A percentile compares a stretch with the other conserved stretches of the same genome.
phyloP scores from a whole-genome alignment of 2,888 invertebrate species.

The Ametastegia equiseti region DNA sequence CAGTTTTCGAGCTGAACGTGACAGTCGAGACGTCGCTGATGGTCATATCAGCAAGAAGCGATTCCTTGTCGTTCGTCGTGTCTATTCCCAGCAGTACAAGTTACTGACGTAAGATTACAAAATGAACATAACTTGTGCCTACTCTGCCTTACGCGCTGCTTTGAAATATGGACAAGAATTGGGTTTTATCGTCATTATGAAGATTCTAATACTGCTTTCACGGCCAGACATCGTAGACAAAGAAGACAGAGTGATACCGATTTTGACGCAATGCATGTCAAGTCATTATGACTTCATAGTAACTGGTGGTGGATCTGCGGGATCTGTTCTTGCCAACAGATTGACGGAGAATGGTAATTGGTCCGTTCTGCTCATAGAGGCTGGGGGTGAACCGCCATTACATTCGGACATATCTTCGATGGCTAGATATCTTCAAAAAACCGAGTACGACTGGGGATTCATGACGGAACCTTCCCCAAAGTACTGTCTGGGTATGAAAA shows the following conservation, averaged over 20 bases:
- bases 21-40: background rate
- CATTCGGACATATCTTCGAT: slow-evolving; percentile 86
- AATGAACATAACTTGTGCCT: slow-evolving; percentile 68
- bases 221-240: slow-evolving; percentile 86
- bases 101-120: background rate
- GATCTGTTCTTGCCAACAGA: slow-evolving; percentile 87
- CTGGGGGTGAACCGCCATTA: slow-evolving; percentile 86
- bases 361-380: slow-evolving; percentile 88
- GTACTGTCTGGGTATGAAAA: slow-evolving; percentile 80
- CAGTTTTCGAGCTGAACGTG: too few species aligned
- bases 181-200: slow-evolving; percentile 81
- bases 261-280: slow-evolving; percentile 77
- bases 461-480: slow-evolving; percentile 84
- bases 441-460: slow-evolving; percentile 90
- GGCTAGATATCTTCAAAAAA: slow-evolving; percentile 84
- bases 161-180: slow-evolving; percentile 83
- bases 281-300: slow-evolving; percentile 88
- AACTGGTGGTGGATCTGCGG: slow-evolving; percentile 90
- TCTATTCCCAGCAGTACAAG: background rate
- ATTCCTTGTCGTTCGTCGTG: too few species aligned
- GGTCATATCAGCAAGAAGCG: too few species aligned
- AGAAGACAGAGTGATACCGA: slow-evolving; percentile 80
- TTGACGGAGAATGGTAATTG: slow-evolving; percentile 86
- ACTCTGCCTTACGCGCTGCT: slow-evolving; percentile 82
- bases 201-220: slow-evolving; percentile 81